Percentiles rank a stretch among this genome's conserved stretches.
These are phyloP conservation scores for Drosophila tani DNA, from an alignment of 1,140 invertebrate genomes.

Conservation along the genomic window DNA sequence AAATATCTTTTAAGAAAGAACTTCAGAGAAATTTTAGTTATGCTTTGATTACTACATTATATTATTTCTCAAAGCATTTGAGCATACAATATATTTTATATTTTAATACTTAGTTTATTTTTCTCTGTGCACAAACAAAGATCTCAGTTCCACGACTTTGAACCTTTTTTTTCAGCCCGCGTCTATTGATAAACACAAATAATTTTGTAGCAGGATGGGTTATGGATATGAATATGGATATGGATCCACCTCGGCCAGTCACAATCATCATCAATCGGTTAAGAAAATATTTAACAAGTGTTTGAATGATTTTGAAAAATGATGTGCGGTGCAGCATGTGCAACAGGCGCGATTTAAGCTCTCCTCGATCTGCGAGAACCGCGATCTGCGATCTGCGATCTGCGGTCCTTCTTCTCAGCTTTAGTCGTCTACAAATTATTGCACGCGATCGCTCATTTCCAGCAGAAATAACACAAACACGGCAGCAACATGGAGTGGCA, in stretches of 20 bases:
- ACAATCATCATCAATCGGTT: slow-evolving; percentile 83
- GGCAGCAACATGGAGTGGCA: slow-evolving; percentile 62
- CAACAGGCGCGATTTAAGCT: slow-evolving; percentile 36
- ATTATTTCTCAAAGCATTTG: background rate
- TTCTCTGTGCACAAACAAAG: slow-evolving; percentile 11
- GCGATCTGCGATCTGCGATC: background rate
- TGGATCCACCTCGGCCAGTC: slow-evolving; percentile 53
- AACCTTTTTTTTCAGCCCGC: slow-evolving; percentile 24
- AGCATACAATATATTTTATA: background rate
- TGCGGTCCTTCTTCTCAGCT: slow-evolving; percentile 23
- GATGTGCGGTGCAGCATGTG: slow-evolving; percentile 80
- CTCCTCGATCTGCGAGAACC: background rate
- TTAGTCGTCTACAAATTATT: slow-evolving; percentile 79
- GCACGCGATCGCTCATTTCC: slow-evolving; percentile 83
- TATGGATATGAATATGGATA: slow-evolving; percentile 13
- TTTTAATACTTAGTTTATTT: background rate
- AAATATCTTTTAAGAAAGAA: too few species aligned
- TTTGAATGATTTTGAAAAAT: slow-evolving; percentile 84
- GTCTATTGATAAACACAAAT: slow-evolving; percentile 83
- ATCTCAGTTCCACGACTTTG: slow-evolving; percentile 31
- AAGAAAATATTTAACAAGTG: slow-evolving; percentile 84
- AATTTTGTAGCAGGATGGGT: slow-evolving; percentile 71
- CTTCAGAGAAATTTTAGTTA: too few species aligned
- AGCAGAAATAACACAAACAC: slow-evolving; percentile 83
- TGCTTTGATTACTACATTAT: too few species aligned